A percentile compares a stretch with the other conserved stretches of the same genome.
These are phyloP conservation scores for Ceratosolen solmsi DNA, from an alignment of 1,140 invertebrate genomes.

Conservation along the genomic window DNA sequence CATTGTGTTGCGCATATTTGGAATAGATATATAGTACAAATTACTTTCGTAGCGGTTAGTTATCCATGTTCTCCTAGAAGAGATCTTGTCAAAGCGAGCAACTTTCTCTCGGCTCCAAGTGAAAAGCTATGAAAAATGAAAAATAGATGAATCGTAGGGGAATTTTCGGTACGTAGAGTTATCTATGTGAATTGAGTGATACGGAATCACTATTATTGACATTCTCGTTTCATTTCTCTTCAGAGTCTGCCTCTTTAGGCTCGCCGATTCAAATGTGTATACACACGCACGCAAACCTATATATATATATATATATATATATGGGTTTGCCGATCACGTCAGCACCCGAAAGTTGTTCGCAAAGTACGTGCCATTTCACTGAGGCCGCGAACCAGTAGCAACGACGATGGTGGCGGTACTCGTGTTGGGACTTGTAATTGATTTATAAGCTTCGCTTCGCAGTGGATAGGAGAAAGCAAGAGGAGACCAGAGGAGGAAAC, in stretches of 20 bases:
- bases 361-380: slow-evolving; percentile 69
- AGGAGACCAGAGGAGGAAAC: slow-evolving; percentile 44
- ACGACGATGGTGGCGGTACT: slow-evolving; percentile 31
- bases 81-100: not conserved
- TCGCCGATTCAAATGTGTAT: too few species aligned
- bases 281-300: too few species aligned
- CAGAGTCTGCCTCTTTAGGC: not conserved
- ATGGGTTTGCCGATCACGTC: slow-evolving; percentile 70
- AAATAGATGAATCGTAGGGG: not conserved
- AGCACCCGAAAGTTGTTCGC: slow-evolving; percentile 64
- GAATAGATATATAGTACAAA: slow-evolving; percentile 2
- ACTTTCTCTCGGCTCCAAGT: not conserved
- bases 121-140: not conserved
- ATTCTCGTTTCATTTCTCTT: not conserved
- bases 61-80: not conserved
- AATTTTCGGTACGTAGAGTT: too few species aligned
- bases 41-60: not conserved
- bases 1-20: not conserved
- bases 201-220: not conserved
- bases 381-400: slow-evolving; percentile 7
- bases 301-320: too few species aligned
- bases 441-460: slow-evolving; percentile 67
- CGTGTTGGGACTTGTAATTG: slow-evolving; percentile 67
- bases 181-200: not conserved
- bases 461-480: slow-evolving; percentile 50